Evolutionary conservation across 2,113 vertebrate genomes (phyloP), one percentile per base, ranked within the genome.

Genomic region (Meleagris gallopavo): DNA sequence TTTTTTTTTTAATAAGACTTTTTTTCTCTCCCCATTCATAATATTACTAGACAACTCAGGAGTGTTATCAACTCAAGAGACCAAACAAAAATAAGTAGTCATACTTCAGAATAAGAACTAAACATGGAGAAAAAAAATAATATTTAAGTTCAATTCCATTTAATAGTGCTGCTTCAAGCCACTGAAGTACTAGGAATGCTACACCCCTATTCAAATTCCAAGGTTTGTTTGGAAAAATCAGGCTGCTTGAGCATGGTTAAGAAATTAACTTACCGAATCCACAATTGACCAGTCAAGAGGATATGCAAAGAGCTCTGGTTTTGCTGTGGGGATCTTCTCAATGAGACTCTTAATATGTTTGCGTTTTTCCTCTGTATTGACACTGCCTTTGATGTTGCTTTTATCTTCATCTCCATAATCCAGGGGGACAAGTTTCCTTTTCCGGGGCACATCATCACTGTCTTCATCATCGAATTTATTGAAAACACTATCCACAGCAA

Each of bases 281-380:
- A 99, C 99, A 97, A 99, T 99, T 58, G 99, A 98, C 99, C 99
- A 99, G 96, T 99, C 99, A 65, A 99, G 98, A 18, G 98, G 98
- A 98, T 99, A 99, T 77, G 98, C 98, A 96, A 99, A 99, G 73
- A 99, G 98, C 96, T 99, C 99, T 2, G 99, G 99, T 96, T 99
- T 99, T 74, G 98, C 99, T 12, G 99, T 99, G 54, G 99, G 99
- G 55, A 99, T 99, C 98, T 99, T 99, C 95, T 99, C 99, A 50
- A 99, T 99, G 24, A 99, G 98, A 96, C 98, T 99, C 97, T 99
- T 99, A 95, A 99, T 99, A 96, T 99, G 99, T 95, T 99, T 99
- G 57, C 99, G 99, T 90, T 99, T 99, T 97, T 99, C 99, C 96
- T 99, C 99, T 3, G 98, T 98, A 94, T 99, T 98, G 57, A 98